Percentiles rank a stretch among this genome's conserved stretches.
phyloP scores from a whole-genome alignment of 2,888 invertebrate genomes.

The Tetanocera ferruginea region DNA sequence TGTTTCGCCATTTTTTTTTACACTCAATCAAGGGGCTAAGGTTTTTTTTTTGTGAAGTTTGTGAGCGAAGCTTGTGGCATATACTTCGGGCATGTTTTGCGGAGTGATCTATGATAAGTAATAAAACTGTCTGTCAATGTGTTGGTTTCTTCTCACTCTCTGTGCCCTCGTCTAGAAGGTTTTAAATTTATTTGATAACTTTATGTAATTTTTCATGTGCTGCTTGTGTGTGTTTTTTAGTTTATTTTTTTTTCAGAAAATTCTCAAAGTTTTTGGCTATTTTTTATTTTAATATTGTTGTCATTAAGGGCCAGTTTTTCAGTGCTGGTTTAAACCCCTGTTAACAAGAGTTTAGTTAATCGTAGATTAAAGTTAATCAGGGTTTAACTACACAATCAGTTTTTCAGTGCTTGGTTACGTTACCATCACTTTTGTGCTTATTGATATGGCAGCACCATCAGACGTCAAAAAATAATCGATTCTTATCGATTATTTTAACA shows the following conservation, averaged over 20 bases:
- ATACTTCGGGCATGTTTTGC: constrained; percentile 44
- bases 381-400: too few species aligned
- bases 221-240: background rate
- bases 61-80: constrained; percentile 17
- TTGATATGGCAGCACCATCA: too few species aligned
- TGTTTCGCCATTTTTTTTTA: constrained; percentile 14
- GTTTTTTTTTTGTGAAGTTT: constrained; percentile 6
- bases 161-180: background rate
- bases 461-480: too few species aligned
- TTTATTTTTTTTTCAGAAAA: background rate
- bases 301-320: too few species aligned
- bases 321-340: too few species aligned
- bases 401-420: too few species aligned
- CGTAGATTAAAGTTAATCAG: too few species aligned
- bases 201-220: constrained; percentile 39
- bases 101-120: constrained; percentile 52
- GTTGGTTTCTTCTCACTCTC: background rate
- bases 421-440: too few species aligned
- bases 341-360: too few species aligned
- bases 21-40: background rate
- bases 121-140: constrained; percentile 50
- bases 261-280: background rate
- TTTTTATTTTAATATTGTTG: background rate
- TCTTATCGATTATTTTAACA: too few species aligned
- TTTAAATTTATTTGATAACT: constrained; percentile 39